These are phyloP conservation scores for Oreochromis mossambicus DNA, from an alignment of 2,797 vertebrate species.

Conservation along the genomic window DNA sequence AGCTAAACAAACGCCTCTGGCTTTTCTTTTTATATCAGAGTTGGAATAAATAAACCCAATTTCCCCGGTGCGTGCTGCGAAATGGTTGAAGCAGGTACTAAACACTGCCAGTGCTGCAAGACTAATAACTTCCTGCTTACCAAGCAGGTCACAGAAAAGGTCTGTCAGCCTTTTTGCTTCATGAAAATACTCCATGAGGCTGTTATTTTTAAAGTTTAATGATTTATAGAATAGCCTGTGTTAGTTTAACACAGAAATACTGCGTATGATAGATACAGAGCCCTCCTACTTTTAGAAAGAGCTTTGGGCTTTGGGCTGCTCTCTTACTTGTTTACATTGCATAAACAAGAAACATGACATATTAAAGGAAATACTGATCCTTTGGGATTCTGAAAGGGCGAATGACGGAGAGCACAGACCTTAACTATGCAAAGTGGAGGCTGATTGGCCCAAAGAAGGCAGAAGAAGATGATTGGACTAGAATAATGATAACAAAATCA, in stretches of 20 bases:
- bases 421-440: no score
- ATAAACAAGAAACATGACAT: neutral
- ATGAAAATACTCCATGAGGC: neutral
- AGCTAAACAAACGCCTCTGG: conserved; percentile 5
- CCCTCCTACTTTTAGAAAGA: neutral
- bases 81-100: conserved; percentile 1
- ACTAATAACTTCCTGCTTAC: conserved; percentile 22
- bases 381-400: no score
- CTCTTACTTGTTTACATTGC: neutral
- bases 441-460: no score
- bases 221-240: neutral
- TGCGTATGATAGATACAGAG: neutral
- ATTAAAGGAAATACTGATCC: neutral
- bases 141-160: neutral
- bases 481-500: no score
- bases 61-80: neutral
- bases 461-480: no score
- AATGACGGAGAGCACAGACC: no score
- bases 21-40: conserved; percentile 32
- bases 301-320: neutral
- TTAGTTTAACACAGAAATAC: neutral
- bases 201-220: conserved; percentile 36
- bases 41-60: conserved; percentile 27
- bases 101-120: neutral
- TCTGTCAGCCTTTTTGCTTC: neutral